These are phyloP conservation scores for Melanotaenia duboulayi DNA, from an alignment of 2,113 vertebrate species.

Conservation along the genomic window DNA sequence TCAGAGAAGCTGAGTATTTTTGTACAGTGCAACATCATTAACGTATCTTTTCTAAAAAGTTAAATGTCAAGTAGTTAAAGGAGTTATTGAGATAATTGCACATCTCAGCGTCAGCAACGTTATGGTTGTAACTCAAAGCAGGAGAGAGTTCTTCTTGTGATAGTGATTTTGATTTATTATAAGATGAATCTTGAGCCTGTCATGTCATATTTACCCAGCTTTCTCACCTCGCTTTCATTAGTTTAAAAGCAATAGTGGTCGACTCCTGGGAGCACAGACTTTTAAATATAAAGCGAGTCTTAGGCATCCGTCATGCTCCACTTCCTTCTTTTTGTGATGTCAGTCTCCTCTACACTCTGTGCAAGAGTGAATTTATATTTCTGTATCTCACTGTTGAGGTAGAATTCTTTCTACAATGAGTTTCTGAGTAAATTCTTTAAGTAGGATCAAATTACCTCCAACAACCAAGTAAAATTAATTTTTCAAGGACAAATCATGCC, in stretches of 20 bases:
- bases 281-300: constrained; percentile 14
- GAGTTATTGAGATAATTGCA: background rate
- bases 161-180: background rate
- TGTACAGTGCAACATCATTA: constrained; percentile 8
- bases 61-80: constrained; percentile 23
- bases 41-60: background rate
- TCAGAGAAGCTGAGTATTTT: background rate
- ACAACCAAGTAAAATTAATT: constrained; percentile 2
- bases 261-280: constrained; percentile 1
- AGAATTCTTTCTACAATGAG: background rate
- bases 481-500: constrained; percentile 24
- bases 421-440: background rate
- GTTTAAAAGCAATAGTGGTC: background rate
- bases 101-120: background rate
- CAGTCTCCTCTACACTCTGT: background rate
- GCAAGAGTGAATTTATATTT: background rate
- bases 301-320: background rate
- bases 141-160: background rate
- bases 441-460: constrained; percentile 3
- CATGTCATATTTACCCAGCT: constrained; percentile 3
- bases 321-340: constrained; percentile 4
- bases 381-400: background rate
- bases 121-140: background rate
- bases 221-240: constrained; percentile 3
- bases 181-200: background rate